These are phyloP conservation scores for Uria aalge DNA, from an alignment of 2,113 vertebrate species.

Conservation along the genomic window DNA sequence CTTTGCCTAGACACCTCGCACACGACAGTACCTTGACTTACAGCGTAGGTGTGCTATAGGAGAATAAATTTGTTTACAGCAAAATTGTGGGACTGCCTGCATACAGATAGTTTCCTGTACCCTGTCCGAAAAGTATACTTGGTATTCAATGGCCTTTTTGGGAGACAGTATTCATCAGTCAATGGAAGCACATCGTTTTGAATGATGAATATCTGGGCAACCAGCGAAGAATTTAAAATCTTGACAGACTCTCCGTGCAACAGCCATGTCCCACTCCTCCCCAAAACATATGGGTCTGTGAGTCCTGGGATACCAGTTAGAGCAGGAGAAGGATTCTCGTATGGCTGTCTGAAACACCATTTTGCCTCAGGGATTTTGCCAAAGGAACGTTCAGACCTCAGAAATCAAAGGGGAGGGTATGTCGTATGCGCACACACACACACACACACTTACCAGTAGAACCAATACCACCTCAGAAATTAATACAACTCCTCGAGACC, in stretches of 20 bases:
- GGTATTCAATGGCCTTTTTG: constrained; percentile 19
- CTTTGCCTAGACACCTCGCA: not conserved
- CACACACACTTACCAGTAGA: not conserved
- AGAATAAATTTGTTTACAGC: constrained; percentile 31
- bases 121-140: constrained; percentile 35
- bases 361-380: not conserved
- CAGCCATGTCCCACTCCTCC: not conserved
- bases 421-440: rapidly evolving
- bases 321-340: not conserved
- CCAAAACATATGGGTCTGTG: not conserved
- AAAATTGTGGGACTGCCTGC: not conserved
- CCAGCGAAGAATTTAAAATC: not conserved
- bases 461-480: not conserved
- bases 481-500: not conserved
- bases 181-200: not conserved
- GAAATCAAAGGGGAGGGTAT: not conserved
- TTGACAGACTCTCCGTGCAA: not conserved
- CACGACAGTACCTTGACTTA: not conserved
- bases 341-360: not conserved
- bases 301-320: not conserved
- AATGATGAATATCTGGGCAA: not conserved
- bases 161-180: constrained; percentile 38
- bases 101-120: not conserved
- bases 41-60: not conserved
- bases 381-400: not conserved